Conservation (phyloP, 2,888 invertebrate species). For the Limnephilus auricula region DNA sequence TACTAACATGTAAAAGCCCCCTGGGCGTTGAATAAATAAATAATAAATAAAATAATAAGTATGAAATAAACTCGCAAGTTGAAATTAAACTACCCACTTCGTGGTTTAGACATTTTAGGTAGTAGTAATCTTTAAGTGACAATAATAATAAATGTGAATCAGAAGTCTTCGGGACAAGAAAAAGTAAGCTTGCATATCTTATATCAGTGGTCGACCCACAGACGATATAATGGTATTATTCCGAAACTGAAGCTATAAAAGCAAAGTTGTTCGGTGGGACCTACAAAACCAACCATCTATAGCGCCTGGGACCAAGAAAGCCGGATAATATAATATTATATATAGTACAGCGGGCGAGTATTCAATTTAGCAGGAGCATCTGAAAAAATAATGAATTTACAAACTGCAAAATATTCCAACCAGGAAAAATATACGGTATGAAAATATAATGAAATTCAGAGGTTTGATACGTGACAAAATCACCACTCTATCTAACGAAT, state of each 20-base stretch:
- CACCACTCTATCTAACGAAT: background rate
- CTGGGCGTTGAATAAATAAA: too few species aligned
- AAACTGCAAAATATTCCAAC: background rate
- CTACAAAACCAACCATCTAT: background rate
- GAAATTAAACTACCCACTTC: too few species aligned
- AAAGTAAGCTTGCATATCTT: background rate
- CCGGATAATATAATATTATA: background rate
- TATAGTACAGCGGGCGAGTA: background rate
- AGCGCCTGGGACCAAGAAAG: background rate
- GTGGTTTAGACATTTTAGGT: too few species aligned
- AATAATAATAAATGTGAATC: background rate
- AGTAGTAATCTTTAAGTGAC: too few species aligned
- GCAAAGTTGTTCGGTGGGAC: background rate
- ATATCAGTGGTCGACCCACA: background rate
- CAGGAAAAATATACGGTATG: background rate
- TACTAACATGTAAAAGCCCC: too few species aligned
- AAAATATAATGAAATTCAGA: background rate
- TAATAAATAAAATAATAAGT: too few species aligned
- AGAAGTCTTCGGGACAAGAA: background rate
- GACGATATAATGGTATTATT: background rate
- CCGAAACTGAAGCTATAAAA: background rate
- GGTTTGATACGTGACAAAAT: background rate
- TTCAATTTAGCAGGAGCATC: background rate
- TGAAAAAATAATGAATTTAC: background rate
- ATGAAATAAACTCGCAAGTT: too few species aligned